These are phyloP conservation scores for Triops longicaudatus DNA, from an alignment of 1,140 invertebrate genomes.

Conservation along the genomic window DNA sequence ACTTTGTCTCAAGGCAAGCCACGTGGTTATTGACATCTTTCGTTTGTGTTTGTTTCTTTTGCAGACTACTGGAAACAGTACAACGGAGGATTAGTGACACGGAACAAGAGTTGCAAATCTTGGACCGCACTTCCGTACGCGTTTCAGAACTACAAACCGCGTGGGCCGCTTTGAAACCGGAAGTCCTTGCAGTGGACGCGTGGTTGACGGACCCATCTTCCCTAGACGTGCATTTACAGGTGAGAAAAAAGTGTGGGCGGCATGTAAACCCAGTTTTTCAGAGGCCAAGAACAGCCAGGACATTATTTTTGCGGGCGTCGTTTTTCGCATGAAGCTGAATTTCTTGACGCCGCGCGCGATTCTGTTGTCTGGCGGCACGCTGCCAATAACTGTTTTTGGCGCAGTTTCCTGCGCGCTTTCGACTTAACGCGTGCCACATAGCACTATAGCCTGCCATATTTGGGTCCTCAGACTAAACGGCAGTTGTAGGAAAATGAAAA, in stretches of 20 bases:
- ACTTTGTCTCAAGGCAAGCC: background rate
- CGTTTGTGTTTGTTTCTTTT: background rate
- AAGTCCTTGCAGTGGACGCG: background rate
- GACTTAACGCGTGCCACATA: background rate
- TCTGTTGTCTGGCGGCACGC: background rate
- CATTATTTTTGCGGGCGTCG: background rate
- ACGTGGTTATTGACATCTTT: background rate
- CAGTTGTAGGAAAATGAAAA: constrained; percentile 2
- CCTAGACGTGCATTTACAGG: background rate
- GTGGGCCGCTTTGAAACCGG: constrained; percentile 4
- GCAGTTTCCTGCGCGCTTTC: background rate
- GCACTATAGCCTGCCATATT: background rate
- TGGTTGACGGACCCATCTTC: background rate
- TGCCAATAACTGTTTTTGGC: constrained; percentile 12
- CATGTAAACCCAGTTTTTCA: background rate
- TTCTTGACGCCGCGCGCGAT: background rate
- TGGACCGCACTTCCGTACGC: background rate
- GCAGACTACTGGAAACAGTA: background rate
- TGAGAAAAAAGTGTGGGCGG: background rate
- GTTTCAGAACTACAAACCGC: background rate
- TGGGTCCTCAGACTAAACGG: background rate
- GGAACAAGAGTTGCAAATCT: background rate
- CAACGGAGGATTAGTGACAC: background rate
- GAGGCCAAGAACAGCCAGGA: background rate
- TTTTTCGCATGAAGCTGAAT: background rate